A percentile compares a stretch with the other conserved stretches of the same genome.
These are phyloP conservation scores for Rotaria socialis DNA, from an alignment of 2,888 invertebrate genomes.

Conservation along the genomic window DNA sequence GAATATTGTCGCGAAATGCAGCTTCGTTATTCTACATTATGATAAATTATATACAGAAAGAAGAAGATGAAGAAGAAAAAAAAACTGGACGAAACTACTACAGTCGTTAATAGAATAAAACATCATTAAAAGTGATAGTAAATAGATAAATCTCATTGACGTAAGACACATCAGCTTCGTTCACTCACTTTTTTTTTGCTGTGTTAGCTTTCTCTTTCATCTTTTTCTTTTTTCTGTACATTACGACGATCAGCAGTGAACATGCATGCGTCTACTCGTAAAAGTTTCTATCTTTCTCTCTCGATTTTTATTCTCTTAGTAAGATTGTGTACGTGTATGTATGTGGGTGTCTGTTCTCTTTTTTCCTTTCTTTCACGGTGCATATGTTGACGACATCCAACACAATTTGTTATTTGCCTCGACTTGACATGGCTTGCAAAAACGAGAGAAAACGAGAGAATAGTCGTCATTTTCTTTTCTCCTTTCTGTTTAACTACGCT, in stretches of 20 bases:
- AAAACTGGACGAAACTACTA: neutral
- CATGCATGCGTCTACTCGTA: neutral
- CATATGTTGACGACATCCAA: conserved; percentile 12
- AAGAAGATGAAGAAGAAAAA: neutral
- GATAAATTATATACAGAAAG: neutral
- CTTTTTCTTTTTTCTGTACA: neutral
- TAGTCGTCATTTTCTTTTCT: conserved; percentile 26
- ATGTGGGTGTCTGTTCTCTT: neutral
- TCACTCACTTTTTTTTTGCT: neutral
- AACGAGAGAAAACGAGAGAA: neutral
- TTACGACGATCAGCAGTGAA: conserved; percentile 1
- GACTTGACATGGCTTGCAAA: neutral
- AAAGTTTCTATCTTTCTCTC: conserved; percentile 18
- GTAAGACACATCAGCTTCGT: neutral
- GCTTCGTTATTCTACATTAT: neutral
- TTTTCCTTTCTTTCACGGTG: neutral
- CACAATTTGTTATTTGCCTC: neutral
- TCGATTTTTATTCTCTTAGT: neutral
- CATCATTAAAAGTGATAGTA: neutral
- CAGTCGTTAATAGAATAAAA: neutral
- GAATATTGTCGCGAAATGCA: too few species aligned
- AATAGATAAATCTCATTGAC: neutral
- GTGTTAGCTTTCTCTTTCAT: neutral
- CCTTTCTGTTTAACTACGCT: conserved; percentile 11
- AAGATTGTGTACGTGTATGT: neutral